A percentile compares a stretch with the other conserved stretches of the same genome.
Conservation (phyloP, 2,113 vertebrate species). For the Antennarius striatus region DNA sequence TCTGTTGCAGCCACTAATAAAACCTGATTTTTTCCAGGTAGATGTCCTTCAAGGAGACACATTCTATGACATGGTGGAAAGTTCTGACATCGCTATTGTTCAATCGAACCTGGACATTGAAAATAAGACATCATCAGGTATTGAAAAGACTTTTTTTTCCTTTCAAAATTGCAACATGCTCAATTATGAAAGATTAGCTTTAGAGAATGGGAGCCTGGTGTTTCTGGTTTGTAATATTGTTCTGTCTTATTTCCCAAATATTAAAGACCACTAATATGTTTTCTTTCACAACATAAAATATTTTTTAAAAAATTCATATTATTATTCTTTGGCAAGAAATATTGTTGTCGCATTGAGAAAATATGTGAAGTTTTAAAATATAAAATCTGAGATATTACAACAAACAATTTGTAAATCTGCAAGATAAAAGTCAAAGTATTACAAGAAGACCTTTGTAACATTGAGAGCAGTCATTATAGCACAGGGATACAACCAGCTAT, state of each 20-base stretch:
- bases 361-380: no score
- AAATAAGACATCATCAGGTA: conserved; percentile 57
- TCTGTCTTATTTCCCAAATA: neutral
- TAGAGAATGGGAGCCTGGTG: neutral
- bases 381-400: no score
- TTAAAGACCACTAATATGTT: neutral
- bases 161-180: neutral
- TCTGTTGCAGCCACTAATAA: conserved; percentile 3
- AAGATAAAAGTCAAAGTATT: no score
- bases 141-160: neutral
- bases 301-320: neutral
- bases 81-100: conserved; percentile 50
- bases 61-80: conserved; percentile 72
- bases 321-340: no score
- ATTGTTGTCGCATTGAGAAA: no score
- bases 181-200: neutral
- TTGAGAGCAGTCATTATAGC: no score
- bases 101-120: conserved; percentile 52
- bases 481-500: no score
- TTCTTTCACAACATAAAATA: neutral
- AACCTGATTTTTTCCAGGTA: conserved; percentile 53
- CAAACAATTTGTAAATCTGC: no score
- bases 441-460: no score
- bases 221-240: neutral
- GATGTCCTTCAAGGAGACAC: conserved; percentile 78